These are phyloP conservation scores for Xanthostigma xanthostigma DNA, from an alignment of 2,888 invertebrate genomes.

Conservation along the genomic window DNA sequence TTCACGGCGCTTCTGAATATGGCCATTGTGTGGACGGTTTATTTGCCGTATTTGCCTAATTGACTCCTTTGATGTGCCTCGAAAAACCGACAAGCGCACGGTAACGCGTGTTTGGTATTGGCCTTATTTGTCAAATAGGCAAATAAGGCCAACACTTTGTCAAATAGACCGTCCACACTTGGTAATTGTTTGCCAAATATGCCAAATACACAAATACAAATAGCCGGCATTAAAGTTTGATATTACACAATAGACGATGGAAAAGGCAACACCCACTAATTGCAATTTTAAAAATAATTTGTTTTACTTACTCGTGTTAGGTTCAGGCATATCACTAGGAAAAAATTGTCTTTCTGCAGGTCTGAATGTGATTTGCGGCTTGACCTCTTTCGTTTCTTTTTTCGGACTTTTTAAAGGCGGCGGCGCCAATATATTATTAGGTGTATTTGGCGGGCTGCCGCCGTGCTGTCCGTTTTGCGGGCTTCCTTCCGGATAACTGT, in stretches of 20 bases:
- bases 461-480: constrained; percentile 16
- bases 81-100: too few species aligned
- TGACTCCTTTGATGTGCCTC: too few species aligned
- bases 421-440: constrained; percentile 30
- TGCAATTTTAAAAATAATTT: not conserved
- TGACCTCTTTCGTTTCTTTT: constrained; percentile 25
- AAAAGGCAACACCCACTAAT: not conserved
- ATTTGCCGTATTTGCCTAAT: too few species aligned
- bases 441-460: constrained; percentile 35
- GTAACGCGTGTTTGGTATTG: too few species aligned
- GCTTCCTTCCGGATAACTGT: constrained; percentile 31
- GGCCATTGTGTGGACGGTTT: too few species aligned
- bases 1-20: too few species aligned
- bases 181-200: too few species aligned
- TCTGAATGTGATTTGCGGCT: constrained; percentile 29
- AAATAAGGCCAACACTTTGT: too few species aligned
- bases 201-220: too few species aligned
- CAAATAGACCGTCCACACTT: too few species aligned
- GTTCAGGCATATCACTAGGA: constrained; percentile 65
- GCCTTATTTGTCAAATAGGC: too few species aligned
- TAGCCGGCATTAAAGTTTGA: too few species aligned
- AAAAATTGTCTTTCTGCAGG: constrained; percentile 56
- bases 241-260: not conserved
- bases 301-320: constrained; percentile 66
- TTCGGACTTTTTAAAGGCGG: constrained; percentile 49